These are phyloP conservation scores for Tiaroga cobitis DNA, from an alignment of 2,797 vertebrate genomes.

Conservation along the genomic window DNA sequence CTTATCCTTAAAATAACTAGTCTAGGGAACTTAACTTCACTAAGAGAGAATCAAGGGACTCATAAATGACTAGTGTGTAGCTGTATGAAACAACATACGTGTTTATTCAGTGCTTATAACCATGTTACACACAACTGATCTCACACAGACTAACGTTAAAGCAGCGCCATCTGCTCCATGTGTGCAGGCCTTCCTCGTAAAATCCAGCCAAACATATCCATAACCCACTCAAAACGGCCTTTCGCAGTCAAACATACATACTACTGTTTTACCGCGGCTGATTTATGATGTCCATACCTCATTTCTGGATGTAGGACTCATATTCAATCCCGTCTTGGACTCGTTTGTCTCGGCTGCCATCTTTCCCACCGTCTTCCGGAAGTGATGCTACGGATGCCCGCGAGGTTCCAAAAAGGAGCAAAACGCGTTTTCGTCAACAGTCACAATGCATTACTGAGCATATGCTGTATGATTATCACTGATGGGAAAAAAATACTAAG, in stretches of 20 bases:
- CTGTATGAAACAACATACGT: not conserved
- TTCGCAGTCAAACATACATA: no score
- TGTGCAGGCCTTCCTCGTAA: constrained; percentile 7
- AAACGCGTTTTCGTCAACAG: constrained; percentile 39
- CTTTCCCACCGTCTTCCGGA: constrained; percentile 52
- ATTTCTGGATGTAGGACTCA: constrained; percentile 44
- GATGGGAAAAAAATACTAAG: not conserved
- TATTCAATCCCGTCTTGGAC: constrained; percentile 36
- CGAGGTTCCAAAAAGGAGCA: not conserved
- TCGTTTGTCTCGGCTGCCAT: constrained; percentile 63
- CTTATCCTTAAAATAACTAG: not conserved
- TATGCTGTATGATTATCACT: not conserved
- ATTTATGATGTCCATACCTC: constrained; percentile 43
- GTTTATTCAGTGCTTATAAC: not conserved
- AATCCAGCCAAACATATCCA: not conserved
- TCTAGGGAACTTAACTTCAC: not conserved
- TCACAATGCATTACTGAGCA: not conserved
- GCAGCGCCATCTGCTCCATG: constrained; percentile 43
- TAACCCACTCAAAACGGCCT: no score
- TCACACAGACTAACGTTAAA: not conserved
- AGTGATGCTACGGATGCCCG: constrained; percentile 55
- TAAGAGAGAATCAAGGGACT: not conserved
- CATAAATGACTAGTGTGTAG: not conserved
- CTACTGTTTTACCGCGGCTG: rapidly evolving
- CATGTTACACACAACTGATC: not conserved